Conservation (phyloP, 2,113 vertebrate genomes). For the Chionomys nivalis region DNA sequence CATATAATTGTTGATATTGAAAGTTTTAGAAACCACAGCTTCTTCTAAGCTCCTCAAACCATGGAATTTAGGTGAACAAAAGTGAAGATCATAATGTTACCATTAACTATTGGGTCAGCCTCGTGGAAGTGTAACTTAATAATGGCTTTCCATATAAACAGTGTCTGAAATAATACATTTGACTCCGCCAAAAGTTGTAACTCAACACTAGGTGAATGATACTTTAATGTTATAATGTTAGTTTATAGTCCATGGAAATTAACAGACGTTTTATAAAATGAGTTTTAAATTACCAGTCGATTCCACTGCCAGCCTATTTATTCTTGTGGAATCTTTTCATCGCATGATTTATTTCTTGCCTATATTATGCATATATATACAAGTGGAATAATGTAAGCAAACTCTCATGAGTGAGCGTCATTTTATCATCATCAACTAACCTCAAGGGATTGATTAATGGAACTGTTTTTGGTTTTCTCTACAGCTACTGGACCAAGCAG, state of each 20-base stretch:
- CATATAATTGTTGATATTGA: not conserved
- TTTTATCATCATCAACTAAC: conserved; percentile 56
- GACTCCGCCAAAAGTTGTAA: not conserved
- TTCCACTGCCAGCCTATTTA: conserved; percentile 53
- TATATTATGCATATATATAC: conserved; percentile 19
- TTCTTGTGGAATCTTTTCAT: conserved; percentile 41
- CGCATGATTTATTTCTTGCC: conserved; percentile 62
- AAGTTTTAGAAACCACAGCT: not conserved
- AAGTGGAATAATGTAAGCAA: conserved; percentile 42
- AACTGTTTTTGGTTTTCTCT: not conserved
- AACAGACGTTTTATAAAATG: conserved; percentile 6
- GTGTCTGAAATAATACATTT: not conserved
- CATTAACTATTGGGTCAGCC: conserved; percentile 8
- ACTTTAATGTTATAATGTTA: not conserved
- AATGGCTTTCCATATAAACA: not conserved
- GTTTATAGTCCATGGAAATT: conserved; percentile 25
- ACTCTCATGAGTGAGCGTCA: conserved; percentile 1
- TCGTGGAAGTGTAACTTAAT: conserved; percentile 16
- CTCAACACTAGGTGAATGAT: not conserved
- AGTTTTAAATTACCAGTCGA: conserved; percentile 32
- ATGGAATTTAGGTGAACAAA: not conserved
- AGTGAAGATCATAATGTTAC: not conserved
- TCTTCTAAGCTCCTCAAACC: not conserved
- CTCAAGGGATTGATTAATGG: conserved; percentile 22
- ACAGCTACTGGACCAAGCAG: conserved; percentile 19